Conservation (phyloP, 2,888 invertebrate genomes). For the Eustalomyia histrio region DNA sequence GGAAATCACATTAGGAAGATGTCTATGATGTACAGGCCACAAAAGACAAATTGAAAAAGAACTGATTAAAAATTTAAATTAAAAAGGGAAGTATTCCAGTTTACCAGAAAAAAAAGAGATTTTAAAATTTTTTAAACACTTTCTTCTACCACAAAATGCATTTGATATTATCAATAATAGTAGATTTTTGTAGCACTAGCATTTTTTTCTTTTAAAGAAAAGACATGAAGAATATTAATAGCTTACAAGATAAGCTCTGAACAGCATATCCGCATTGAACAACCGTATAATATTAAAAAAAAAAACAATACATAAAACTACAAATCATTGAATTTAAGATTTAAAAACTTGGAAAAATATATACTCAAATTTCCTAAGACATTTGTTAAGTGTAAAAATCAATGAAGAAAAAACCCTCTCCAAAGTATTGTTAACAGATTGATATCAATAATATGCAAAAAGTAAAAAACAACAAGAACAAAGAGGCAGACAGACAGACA, state of each 20-base stretch:
- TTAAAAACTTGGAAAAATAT: slow-evolving; percentile 24
- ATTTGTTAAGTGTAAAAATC: slow-evolving; percentile 66
- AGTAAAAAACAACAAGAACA: slow-evolving; percentile 2
- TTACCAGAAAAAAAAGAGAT: too few species aligned
- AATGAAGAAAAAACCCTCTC: slow-evolving; percentile 62
- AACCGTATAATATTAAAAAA: slow-evolving; percentile 27
- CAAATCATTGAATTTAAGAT: slow-evolving; percentile 47
- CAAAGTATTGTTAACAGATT: slow-evolving; percentile 75
- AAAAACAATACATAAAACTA: slow-evolving; percentile 19
- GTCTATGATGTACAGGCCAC: background rate
- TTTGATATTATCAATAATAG: background rate
- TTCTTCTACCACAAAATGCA: background rate
- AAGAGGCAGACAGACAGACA: background rate
- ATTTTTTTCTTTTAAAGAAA: slow-evolving; percentile 8
- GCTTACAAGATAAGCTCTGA: slow-evolving; percentile 53
- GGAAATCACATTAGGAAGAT: background rate
- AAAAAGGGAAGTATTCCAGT: too few species aligned
- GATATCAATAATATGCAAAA: slow-evolving; percentile 70
- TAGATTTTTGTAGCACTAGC: background rate
- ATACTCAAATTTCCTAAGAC: slow-evolving; percentile 56
- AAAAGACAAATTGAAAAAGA: background rate
- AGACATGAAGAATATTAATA: slow-evolving; percentile 51
- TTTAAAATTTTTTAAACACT: too few species aligned
- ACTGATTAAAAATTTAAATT: slow-evolving; percentile 6
- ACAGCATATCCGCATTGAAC: background rate